Percentiles rank a stretch among this genome's conserved stretches.
phyloP scores from a whole-genome alignment of 2,113 vertebrate species.

The Antidorcas marsupialis region DNA sequence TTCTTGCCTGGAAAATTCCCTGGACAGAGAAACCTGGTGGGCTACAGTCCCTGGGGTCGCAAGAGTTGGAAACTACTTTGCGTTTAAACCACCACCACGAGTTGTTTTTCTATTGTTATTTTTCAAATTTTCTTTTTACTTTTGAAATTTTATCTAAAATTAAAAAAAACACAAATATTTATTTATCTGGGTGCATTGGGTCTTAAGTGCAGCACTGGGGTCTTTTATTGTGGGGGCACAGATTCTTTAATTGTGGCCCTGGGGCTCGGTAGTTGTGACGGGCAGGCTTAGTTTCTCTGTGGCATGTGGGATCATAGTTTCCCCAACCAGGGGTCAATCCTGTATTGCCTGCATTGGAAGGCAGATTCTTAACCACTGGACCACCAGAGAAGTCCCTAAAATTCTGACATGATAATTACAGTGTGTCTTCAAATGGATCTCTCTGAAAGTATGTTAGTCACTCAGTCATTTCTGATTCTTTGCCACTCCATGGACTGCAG shows the following conservation, averaged over 20 bases:
- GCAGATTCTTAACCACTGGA: neutral
- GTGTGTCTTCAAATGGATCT: neutral
- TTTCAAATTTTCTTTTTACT: neutral
- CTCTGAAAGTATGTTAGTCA: neutral
- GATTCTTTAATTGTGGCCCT: neutral
- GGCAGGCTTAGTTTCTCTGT: neutral
- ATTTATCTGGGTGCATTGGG: neutral
- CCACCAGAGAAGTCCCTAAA: neutral
- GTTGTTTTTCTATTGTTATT: neutral
- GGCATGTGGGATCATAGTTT: neutral
- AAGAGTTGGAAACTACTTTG: neutral
- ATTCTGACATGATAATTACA: neutral
- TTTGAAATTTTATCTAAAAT: neutral
- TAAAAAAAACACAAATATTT: neutral
- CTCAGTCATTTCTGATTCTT: neutral
- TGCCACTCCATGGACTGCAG: neutral
- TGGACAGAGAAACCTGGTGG: neutral
- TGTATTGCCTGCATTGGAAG: neutral
- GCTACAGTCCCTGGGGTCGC: accelerated
- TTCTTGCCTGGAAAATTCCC: neutral
- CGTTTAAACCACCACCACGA: neutral
- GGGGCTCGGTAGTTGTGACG: neutral
- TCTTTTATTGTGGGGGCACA: neutral
- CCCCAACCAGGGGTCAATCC: neutral
- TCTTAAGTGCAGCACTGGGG: neutral